A percentile compares a stretch with the other conserved stretches of the same genome.
These are phyloP conservation scores for Symphodus melops DNA, from an alignment of 2,113 vertebrate genomes.

Conservation along the genomic window DNA sequence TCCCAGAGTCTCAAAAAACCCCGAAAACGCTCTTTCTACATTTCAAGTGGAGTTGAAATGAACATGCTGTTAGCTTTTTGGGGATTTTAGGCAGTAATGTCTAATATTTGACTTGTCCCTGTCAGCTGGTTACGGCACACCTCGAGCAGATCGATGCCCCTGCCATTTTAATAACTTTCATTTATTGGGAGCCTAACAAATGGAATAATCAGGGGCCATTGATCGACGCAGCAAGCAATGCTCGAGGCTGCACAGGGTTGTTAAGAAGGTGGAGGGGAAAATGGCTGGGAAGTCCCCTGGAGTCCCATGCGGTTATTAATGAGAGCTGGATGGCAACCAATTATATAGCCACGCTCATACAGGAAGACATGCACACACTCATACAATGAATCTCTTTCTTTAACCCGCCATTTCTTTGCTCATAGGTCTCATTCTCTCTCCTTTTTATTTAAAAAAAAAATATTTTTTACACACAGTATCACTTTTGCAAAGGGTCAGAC, in stretches of 20 bases:
- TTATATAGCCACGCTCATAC: conserved; percentile 36
- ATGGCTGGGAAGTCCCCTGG: conserved; percentile 43
- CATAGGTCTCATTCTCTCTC: not conserved
- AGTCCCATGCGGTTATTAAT: conserved; percentile 59
- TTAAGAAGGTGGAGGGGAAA: conserved; percentile 23
- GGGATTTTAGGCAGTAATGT: not conserved
- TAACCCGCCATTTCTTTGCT: not conserved
- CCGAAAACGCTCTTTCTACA: not conserved
- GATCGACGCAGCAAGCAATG: conserved; percentile 42
- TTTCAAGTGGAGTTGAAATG: not conserved
- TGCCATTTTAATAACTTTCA: conserved; percentile 64
- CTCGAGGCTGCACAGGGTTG: conserved; percentile 18
- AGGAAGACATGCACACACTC: not conserved
- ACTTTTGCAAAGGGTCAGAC: not conserved
- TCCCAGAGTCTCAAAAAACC: too few relatives aligned
- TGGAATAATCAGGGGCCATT: conserved; percentile 70
- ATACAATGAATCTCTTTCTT: not conserved
- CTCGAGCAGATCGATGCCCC: conserved; percentile 42
- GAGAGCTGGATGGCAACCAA: conserved; percentile 34
- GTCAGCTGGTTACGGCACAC: not conserved
- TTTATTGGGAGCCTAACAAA: conserved; percentile 63
- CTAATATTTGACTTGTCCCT: conserved; percentile 40
- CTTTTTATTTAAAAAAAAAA: too few relatives aligned
- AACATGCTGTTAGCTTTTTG: not conserved
- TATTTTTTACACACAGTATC: not conserved